These are phyloP conservation scores for Mustela nigripes DNA, from an alignment of 2,113 vertebrate species.

Conservation along the genomic window DNA sequence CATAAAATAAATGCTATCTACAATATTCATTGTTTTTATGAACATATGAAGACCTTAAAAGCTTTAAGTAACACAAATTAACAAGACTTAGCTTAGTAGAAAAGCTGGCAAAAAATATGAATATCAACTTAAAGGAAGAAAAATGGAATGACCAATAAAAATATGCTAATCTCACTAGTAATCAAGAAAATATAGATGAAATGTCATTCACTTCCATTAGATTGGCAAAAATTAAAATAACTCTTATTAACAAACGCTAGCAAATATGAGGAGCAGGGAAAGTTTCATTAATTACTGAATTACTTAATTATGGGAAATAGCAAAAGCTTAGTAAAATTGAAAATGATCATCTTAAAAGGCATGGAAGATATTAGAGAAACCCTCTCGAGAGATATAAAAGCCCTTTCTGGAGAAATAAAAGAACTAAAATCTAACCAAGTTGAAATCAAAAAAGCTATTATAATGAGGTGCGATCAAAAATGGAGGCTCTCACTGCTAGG, in stretches of 20 bases:
- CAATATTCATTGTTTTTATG: neutral
- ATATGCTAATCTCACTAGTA: neutral
- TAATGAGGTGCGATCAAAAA: too few species aligned
- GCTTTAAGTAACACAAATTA: neutral
- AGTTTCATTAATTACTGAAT: neutral
- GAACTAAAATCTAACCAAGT: too few species aligned
- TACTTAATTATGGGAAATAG: neutral
- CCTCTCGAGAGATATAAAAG: too few species aligned
- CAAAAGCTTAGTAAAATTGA: neutral
- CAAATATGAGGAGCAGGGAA: neutral
- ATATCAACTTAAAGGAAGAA: neutral
- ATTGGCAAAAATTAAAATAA: neutral
- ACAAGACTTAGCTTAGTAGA: neutral
- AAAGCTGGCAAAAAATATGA: neutral
- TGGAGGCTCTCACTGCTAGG: too few species aligned
- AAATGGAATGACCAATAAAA: neutral
- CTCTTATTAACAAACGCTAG: neutral
- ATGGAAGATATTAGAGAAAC: too few species aligned
- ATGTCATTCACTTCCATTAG: neutral
- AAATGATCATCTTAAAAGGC: neutral
- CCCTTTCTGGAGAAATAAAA: too few species aligned
- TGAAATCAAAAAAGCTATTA: too few species aligned
- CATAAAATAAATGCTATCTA: neutral
- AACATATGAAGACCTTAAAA: neutral
- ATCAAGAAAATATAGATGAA: neutral